Base-by-base conservation (phyloP, 2,797 vertebrate genomes). In the Syndactyla subalaris region DNA sequence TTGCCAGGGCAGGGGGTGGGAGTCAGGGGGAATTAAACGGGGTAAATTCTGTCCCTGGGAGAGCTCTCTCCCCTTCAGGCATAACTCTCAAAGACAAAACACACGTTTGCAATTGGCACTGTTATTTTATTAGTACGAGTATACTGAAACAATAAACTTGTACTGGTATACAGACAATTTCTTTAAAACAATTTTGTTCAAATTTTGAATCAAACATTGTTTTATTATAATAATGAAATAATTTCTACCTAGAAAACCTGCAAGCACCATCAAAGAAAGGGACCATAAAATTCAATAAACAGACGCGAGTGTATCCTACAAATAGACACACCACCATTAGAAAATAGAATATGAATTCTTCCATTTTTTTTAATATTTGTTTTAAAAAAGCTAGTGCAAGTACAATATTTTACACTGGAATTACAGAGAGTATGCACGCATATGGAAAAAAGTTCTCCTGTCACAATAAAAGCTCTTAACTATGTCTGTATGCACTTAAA, bases 211-310 rank as follows among this genome's bases (percentile, higher is more conserved):
- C 98, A 99, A 99, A 99, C 98, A 98, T 99, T 98, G 98, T 98
- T 98, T 98, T 98, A 98, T 99, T 98, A 98, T 98, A 98, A 99
- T 98, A 98, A 99, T 99, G 98, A 98, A 99, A 99, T 99, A 98
- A 98, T 99, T 99, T 99, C 98, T 99, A 98, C 98, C 98, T 99
- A 99, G 98, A 98, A 99, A 99, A 99, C 98, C 98, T 99, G 98
- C 98, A 98, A 99, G 99, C 99, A 99, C 99, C 99, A 99, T 99
- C 98, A 99, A 99, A 99, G 98, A 98, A 99, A 99, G 98, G 98
- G 98, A 99, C 98, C 99, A 99, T 99, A 98, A 98, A 99, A 98
- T 99, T 98, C 98, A 98, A 98, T 98, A 98, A 98, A 99, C 98
- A 99, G 98, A 98, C 98, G 98, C 98, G 98, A 98, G 98, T 99